Conservation (phyloP, 2,113 vertebrate species). For the Rhinopomastus cyanomelas region DNA sequence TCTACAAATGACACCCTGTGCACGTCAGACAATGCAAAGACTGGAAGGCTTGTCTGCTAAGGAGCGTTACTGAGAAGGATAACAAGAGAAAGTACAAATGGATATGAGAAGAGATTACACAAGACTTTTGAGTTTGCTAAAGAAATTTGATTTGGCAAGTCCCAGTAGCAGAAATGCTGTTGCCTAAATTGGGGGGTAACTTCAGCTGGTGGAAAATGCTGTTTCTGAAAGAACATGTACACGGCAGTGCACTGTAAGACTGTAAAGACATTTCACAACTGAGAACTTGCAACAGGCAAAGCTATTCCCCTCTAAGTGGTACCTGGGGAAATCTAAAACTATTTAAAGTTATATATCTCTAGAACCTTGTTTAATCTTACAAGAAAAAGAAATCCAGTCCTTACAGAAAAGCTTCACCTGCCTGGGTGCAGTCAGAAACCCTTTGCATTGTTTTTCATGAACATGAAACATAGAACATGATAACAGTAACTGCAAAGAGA, state of each 20-base stretch:
- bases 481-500: background rate
- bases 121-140: background rate
- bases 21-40: background rate
- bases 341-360: background rate
- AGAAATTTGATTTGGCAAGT: constrained; percentile 13
- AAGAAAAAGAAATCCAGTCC: background rate
- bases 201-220: background rate
- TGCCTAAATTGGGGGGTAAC: background rate
- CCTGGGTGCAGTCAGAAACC: background rate
- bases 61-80: background rate
- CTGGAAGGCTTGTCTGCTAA: background rate
- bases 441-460: too few relatives aligned
- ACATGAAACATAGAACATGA: background rate
- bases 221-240: background rate
- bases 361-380: background rate
- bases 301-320: background rate
- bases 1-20: background rate
- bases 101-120: background rate
- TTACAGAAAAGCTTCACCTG: background rate
- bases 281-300: background rate
- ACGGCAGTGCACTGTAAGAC: background rate
- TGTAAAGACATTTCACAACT: background rate
- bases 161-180: background rate
- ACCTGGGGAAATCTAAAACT: background rate
- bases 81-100: constrained; percentile 5